Evolutionary conservation across 1,140 invertebrate species (phyloP).

Genomic region (Drosophila arizonae): DNA sequence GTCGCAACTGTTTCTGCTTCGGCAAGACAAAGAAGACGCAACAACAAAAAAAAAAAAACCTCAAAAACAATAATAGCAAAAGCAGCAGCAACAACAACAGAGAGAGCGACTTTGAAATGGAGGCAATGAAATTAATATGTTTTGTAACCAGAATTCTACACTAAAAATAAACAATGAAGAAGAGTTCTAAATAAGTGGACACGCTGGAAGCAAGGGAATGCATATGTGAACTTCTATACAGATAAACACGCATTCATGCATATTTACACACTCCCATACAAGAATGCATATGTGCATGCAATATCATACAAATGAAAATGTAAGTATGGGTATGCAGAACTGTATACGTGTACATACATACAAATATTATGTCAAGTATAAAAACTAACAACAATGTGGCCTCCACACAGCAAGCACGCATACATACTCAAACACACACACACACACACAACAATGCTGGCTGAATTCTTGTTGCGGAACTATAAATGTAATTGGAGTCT

Average conservation of each 20-base stretch:
- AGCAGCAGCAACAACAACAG: slow-evolving; percentile 7
- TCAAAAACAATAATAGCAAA: slow-evolving; percentile 5
- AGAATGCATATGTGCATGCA: background rate
- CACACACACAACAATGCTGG: background rate
- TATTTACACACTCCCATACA: too few relatives aligned
- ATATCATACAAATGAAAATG: background rate
- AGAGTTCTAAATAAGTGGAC: slow-evolving; percentile 20
- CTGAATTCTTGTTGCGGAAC: slow-evolving; percentile 51
- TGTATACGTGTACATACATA: background rate
- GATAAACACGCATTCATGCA: too few relatives aligned
- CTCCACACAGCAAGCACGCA: background rate
- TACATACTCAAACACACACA: background rate
- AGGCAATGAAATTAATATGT: slow-evolving; percentile 68
- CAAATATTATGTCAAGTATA: slow-evolving; percentile 4
- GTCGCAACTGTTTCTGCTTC: slow-evolving; percentile 62
- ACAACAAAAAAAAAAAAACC: slow-evolving; percentile 6
- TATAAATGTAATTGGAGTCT: slow-evolving; percentile 53
- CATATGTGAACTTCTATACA: background rate
- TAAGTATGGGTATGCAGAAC: background rate
- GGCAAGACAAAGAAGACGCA: slow-evolving; percentile 43
- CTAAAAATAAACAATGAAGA: slow-evolving; percentile 73
- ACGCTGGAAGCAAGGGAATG: slow-evolving; percentile 11
- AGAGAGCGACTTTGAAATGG: slow-evolving; percentile 5
- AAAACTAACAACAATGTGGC: slow-evolving; percentile 19
- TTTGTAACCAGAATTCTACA: slow-evolving; percentile 72